A percentile compares a stretch with the other conserved stretches of the same genome.
Conservation (phyloP, 2,113 vertebrate species). For the Cyanoliseus patagonus region DNA sequence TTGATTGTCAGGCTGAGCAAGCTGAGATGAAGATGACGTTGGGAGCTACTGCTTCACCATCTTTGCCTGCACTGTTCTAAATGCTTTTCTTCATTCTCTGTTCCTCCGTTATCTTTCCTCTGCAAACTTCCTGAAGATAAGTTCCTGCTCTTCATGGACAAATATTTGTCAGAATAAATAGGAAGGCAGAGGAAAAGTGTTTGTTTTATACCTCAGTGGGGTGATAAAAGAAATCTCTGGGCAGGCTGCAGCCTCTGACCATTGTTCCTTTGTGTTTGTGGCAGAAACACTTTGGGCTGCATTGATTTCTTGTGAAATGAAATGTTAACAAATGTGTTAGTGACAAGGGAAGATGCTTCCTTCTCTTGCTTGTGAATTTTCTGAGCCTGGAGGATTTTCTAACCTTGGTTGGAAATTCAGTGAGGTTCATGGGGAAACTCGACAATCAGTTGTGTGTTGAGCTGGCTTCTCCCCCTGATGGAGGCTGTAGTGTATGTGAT, state of each 20-base stretch:
- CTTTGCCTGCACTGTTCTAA: neutral
- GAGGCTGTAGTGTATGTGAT: neutral
- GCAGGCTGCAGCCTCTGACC: neutral
- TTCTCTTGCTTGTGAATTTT: neutral
- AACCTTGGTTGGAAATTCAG: neutral
- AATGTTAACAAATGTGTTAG: neutral
- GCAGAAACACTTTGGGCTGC: neutral
- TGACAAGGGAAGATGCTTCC: neutral
- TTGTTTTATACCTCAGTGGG: neutral
- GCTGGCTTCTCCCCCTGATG: neutral
- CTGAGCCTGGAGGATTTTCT: neutral
- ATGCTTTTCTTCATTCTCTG: neutral
- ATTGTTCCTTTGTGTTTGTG: neutral
- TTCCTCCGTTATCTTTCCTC: neutral
- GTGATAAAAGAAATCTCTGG: neutral
- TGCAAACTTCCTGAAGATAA: conserved; percentile 23
- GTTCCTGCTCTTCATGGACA: neutral
- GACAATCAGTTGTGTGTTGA: neutral
- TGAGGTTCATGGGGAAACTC: neutral
- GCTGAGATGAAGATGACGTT: neutral
- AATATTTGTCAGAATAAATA: conserved; percentile 29
- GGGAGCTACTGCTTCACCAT: neutral
- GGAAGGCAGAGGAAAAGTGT: neutral
- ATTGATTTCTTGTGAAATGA: conserved; percentile 16
- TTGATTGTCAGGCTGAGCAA: conserved; percentile 25